Conservation (phyloP, 2,888 invertebrate genomes). For the Drosophila koepferae region DNA sequence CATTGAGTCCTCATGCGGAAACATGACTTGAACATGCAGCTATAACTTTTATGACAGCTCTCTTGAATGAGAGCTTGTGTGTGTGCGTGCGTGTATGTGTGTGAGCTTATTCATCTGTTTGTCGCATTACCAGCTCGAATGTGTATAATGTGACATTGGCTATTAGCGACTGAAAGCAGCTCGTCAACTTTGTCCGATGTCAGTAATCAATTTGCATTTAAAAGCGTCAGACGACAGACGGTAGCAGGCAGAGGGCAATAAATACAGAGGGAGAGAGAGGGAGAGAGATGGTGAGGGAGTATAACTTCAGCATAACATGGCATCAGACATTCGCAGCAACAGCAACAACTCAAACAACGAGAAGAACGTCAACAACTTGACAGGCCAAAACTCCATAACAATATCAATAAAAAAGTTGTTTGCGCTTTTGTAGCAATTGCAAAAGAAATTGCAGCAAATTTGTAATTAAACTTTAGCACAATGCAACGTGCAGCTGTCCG, state of each 20-base stretch:
- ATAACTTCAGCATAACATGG: slow-evolving; percentile 70
- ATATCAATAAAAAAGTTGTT: slow-evolving; percentile 79
- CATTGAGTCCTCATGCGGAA: not conserved
- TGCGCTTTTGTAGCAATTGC: slow-evolving; percentile 63
- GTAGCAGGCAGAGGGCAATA: slow-evolving; percentile 50
- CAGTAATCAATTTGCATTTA: slow-evolving; percentile 78
- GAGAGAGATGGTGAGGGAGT: slow-evolving; percentile 22
- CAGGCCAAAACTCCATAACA: slow-evolving; percentile 58
- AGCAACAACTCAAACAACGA: not conserved
- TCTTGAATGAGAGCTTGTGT: not conserved
- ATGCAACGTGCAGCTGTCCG: slow-evolving; percentile 72
- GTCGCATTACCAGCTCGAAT: slow-evolving; percentile 18
- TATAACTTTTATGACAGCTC: not conserved
- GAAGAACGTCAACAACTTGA: slow-evolving; percentile 19
- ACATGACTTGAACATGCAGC: not conserved
- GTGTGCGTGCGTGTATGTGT: slow-evolving; percentile 1
- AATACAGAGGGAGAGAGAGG: slow-evolving; percentile 27
- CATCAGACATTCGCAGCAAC: slow-evolving; percentile 71
- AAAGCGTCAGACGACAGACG: slow-evolving; percentile 55
- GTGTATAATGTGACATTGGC: slow-evolving; percentile 61
- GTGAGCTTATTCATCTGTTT: slow-evolving; percentile 21
- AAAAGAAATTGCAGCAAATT: slow-evolving; percentile 64
- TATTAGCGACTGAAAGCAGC: slow-evolving; percentile 69
- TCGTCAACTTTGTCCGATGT: slow-evolving; percentile 60
- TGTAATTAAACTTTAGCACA: slow-evolving; percentile 77